phyloP scores from a whole-genome alignment of 2,888 invertebrate genomes.

The Ennomos quercinarius region DNA sequence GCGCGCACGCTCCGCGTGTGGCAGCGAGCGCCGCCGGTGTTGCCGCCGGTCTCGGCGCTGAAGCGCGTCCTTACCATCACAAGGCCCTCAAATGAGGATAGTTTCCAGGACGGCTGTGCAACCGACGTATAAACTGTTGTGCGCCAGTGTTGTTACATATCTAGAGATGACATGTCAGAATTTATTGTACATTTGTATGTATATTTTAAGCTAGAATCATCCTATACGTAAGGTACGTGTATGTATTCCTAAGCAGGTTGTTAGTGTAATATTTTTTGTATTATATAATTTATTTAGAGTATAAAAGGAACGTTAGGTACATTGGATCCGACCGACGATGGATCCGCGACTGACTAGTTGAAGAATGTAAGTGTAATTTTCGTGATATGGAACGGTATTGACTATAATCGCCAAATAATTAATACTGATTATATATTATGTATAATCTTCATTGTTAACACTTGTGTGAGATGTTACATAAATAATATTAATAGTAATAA shows the following conservation, averaged over 20 bases:
- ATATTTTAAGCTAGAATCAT: conserved; percentile 62
- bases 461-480: conserved; percentile 70
- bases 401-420: conserved; percentile 83
- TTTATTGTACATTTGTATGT: conserved; percentile 62
- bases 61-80: conserved; percentile 93
- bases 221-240: conserved; percentile 69
- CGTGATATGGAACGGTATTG: conserved; percentile 80
- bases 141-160: conserved; percentile 55
- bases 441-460: conserved; percentile 74
- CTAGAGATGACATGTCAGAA: conserved; percentile 60
- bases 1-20: conserved; percentile 94
- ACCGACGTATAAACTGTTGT: conserved; percentile 90
- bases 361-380: conserved; percentile 81
- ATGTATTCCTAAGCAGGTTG: conserved; percentile 69
- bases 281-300: conserved; percentile 83
- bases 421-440: conserved; percentile 64
- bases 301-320: conserved; percentile 74
- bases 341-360: conserved; percentile 84
- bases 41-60: conserved; percentile 93
- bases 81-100: conserved; percentile 95
- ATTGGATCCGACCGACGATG: conserved; percentile 74
- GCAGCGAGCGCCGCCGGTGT: conserved; percentile 94
- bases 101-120: conserved; percentile 96
- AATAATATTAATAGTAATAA: conserved; percentile 46
- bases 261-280: conserved; percentile 83